Conservation (phyloP, 2,888 invertebrate species). For the Acanthosepion esculentum region DNA sequence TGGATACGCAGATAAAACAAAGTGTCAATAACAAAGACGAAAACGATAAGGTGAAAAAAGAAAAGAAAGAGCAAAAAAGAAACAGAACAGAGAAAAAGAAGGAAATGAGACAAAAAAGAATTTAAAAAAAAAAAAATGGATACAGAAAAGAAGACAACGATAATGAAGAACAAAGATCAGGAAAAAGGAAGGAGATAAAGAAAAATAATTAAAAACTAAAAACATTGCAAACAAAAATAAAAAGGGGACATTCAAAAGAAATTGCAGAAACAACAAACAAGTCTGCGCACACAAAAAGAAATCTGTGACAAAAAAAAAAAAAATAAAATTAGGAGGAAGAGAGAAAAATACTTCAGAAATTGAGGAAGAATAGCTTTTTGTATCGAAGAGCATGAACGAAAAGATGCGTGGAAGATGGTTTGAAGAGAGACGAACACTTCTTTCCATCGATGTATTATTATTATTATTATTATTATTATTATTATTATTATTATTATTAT, state of each 20-base stretch:
- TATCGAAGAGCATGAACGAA: neutral
- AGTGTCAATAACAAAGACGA: neutral
- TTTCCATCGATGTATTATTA: conserved; percentile 1
- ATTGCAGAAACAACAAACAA: too few relatives aligned
- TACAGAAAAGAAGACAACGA: neutral
- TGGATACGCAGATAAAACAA: too few relatives aligned
- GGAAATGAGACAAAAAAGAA: neutral
- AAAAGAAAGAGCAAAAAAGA: neutral
- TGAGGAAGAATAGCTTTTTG: neutral
- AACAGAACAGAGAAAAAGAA: neutral
- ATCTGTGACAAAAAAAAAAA: neutral
- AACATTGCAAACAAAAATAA: neutral
- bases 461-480: neutral
- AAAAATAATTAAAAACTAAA: neutral
- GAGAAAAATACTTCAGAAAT: neutral
- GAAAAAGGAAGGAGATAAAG: neutral
- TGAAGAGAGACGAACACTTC: neutral
- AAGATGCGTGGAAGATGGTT: conserved; percentile 23
- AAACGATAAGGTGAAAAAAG: neutral
- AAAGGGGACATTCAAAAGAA: neutral
- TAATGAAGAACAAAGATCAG: neutral
- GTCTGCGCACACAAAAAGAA: neutral
- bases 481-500: conserved; percentile 33
- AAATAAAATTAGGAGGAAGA: neutral
- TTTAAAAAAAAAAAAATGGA: neutral